phyloP scores from a whole-genome alignment of 2,888 invertebrate species.

The Leptinotarsa haldemani region DNA sequence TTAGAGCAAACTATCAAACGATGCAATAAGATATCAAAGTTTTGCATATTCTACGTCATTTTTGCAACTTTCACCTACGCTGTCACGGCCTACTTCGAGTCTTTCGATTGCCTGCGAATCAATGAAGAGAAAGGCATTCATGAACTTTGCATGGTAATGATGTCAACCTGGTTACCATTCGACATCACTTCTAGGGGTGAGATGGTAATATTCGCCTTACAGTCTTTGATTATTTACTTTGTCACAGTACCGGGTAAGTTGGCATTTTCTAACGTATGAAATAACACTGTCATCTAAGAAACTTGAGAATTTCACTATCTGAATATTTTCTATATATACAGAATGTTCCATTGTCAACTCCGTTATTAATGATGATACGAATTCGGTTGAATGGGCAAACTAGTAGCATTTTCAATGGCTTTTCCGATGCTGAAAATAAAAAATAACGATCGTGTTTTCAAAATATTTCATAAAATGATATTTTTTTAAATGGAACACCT shows the following conservation, averaged over 20 bases:
- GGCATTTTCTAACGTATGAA: no score
- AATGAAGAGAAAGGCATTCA: conserved; percentile 32
- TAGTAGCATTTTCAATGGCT: no score
- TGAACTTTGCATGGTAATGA: conserved; percentile 39
- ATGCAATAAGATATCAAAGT: not conserved
- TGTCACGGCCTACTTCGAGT: conserved; percentile 22
- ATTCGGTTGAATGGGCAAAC: no score
- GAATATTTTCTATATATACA: no score
- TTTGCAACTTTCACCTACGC: conserved; percentile 1
- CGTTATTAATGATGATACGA: no score
- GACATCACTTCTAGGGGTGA: not conserved
- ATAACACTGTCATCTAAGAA: no score
- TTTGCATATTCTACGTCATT: not conserved
- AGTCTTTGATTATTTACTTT: not conserved
- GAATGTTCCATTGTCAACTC: no score
- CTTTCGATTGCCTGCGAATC: conserved; percentile 33
- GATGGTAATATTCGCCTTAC: not conserved
- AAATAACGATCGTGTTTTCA: no score
- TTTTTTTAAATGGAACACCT: no score
- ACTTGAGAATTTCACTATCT: no score
- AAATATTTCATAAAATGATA: no score
- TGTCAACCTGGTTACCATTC: conserved; percentile 41
- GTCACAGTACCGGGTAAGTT: not conserved
- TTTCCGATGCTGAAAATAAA: no score
- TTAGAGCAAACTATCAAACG: not conserved